Evolutionary conservation across 2,113 vertebrate species (phyloP), one percentile per base, ranked within the genome.

Genomic region (Oenanthe melanoleuca): DNA sequence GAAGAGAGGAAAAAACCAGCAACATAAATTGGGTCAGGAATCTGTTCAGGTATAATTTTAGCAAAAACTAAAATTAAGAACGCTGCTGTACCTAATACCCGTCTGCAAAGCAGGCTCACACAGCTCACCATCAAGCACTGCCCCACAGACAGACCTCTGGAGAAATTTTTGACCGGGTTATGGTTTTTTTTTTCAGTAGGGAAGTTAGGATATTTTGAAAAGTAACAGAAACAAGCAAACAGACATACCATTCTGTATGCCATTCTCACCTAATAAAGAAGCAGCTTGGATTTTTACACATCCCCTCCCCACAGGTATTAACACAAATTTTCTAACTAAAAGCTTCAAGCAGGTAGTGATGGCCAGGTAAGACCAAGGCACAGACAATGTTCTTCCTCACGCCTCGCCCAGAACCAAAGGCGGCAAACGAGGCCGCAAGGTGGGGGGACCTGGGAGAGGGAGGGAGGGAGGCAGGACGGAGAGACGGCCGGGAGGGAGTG

Each of bases 21-120:
- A 55, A 65, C 19, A 65, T 4, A 86, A 95, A 94, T 6, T 95
- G 60, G 87, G 95, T 95, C 92, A 95, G n/a, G 59, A 89, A 85
- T 55, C 45, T 13, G 42, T 52, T 47, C 66, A 70, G 42, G 24
- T 63, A 38, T 77, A 96, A 95, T 94, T 95, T 93, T 93, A 96
- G 96, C 52, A 92, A 11, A 11, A 66, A 75, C 74, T 73, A 56
- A 87, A 95, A 92, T 73, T 16, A 93, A 69, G 53, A 81, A 60
- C 45, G 8, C 15, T 42, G 40, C 50, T n/a, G 40, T 25, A 73
- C 5, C 14, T 15, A 40, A 21, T 8, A 63, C 4, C 50, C 73
- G 38, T 12, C 55, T 66, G 33, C 50, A 69, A 65, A n/a, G 45
- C 18, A 10, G 20, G 44, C 19, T 45, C 44, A 45, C 19, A 28